Percentiles rank a stretch among this genome's conserved stretches.
phyloP scores from a whole-genome alignment of 2,113 vertebrate species.

The Coptodon bakossiorum region DNA sequence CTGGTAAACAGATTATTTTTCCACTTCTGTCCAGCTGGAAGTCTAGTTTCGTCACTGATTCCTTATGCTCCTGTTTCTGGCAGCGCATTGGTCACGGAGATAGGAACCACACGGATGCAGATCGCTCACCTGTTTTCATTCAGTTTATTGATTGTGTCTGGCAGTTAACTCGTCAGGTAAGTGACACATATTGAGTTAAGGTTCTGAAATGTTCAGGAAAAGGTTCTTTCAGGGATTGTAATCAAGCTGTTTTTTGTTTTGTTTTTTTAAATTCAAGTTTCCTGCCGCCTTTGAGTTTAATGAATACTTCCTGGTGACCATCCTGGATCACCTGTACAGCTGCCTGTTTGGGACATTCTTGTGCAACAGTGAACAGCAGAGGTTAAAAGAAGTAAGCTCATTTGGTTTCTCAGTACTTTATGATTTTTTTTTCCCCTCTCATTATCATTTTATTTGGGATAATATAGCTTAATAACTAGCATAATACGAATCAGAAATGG shows the following conservation, averaged over 20 bases:
- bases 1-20: constrained; percentile 66
- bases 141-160: constrained; percentile 98
- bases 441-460: neutral
- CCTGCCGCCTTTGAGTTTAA: constrained; percentile 97
- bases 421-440: neutral
- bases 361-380: constrained; percentile 92
- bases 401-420: neutral
- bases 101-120: constrained; percentile 92
- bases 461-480: neutral
- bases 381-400: constrained; percentile 82
- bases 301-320: constrained; percentile 90
- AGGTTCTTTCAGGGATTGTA: neutral
- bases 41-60: neutral
- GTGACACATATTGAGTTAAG: neutral
- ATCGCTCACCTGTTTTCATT: constrained; percentile 94
- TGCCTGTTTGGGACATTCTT: constrained; percentile 97
- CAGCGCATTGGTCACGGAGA: constrained; percentile 95
- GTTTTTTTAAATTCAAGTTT: constrained; percentile 76
- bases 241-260: constrained; percentile 15
- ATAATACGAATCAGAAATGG: neutral
- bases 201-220: neutral
- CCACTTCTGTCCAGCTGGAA: neutral
- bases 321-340: constrained; percentile 96
- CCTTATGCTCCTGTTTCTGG: neutral
- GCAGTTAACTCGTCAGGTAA: constrained; percentile 97